Evolutionary conservation across 2,888 invertebrate genomes (phyloP), one percentile per base, ranked within the genome.

Genomic region (Psococerastis gibbosa): DNA sequence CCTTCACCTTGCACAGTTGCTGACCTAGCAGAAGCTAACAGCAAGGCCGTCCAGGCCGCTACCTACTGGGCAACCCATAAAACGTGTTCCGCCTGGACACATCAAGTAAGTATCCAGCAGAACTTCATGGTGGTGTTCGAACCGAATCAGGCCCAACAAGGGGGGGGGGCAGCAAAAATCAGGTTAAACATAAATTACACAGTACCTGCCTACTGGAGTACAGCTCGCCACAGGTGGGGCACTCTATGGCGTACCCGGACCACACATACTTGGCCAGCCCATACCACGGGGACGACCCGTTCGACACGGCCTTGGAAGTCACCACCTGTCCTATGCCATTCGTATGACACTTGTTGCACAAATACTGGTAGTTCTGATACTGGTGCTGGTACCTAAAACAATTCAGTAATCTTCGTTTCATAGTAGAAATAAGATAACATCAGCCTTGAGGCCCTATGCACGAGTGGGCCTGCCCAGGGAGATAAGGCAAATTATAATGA

Each of bases 201-300:
- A n/a, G n/a, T n/a, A n/a, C n/a, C n/a, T n/a, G n/a, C 18, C 82
- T 67, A 52, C 78, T 78, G 34, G 78, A 67, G 55, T 72, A 75
- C 48, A 79, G 76, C 49, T 77, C 71, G 1, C 79, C 78, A 60
- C 78, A 83, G 52, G 71, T 69, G 11, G 71, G 70, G 60, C 84
- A 85, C 54, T 81, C 79, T 46, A 84, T 71, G 1, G 78, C 71
- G 54, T 77, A 67, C 55, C 83, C 82, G 41, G 78, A 73, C 81
- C 80, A 82, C 1, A 79, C 76, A 56, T 75, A 81, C 53, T 71
- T 78, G 2, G 78, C 75, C 35, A 80, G 59, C 22, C 76, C 77
- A 43, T 74, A 65, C 76, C 77, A 78, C 4, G 73, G 67, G 50
- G 62, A 65, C 45, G 68, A 68, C 43, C 52, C 54, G 3, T 64